Evolutionary conservation across 2,113 vertebrate species (phyloP).

Genomic region (Ailuropoda melanoleuca): DNA sequence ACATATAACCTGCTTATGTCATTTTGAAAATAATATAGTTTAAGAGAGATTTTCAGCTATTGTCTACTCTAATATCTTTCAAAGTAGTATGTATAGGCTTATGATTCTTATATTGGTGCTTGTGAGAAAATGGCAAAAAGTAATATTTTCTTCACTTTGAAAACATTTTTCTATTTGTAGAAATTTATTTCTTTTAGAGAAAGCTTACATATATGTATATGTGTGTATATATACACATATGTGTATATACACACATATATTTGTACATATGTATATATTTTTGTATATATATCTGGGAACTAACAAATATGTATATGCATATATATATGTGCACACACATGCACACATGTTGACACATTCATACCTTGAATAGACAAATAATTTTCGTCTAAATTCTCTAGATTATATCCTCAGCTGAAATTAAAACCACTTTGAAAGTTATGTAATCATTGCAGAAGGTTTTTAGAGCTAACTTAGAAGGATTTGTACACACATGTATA

Average conservation of each 20-base stretch:
- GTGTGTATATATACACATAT: too few relatives aligned
- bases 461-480: constrained; percentile 4
- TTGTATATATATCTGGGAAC: neutral
- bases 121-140: constrained; percentile 27
- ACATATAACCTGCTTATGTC: neutral
- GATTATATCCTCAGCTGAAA: neutral
- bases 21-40: constrained; percentile 4
- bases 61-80: neutral
- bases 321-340: neutral
- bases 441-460: neutral
- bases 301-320: neutral
- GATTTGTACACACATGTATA: neutral
- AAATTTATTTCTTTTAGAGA: constrained; percentile 33
- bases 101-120: neutral
- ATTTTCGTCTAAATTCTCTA: neutral
- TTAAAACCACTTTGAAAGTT: neutral
- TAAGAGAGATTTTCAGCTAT: constrained; percentile 10
- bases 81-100: neutral
- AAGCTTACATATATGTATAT: neutral
- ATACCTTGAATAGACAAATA: neutral
- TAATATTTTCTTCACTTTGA: neutral
- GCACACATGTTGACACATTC: neutral
- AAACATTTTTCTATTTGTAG: neutral
- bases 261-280: neutral
- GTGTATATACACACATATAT: too few relatives aligned